Conservation (phyloP, 53 echinoderm and acorn worm genomes). For the Patiria pectinifera region DNA sequence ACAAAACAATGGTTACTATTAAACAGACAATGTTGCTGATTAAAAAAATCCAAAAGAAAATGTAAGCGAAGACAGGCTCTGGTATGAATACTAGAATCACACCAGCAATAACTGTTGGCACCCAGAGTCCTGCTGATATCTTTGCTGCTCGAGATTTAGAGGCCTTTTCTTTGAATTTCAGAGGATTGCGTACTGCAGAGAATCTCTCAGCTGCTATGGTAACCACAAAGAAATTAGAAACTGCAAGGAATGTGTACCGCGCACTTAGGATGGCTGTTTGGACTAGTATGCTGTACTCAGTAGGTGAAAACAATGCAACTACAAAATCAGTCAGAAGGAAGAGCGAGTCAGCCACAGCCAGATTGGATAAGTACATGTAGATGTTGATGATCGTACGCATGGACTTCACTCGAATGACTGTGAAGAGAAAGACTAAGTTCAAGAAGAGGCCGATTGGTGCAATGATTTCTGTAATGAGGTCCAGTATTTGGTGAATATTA, state of each 20-base stretch:
- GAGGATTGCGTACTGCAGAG: too few relatives aligned
- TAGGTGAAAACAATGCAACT: neutral
- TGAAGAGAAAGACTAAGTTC: too few relatives aligned
- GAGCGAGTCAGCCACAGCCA: neutral
- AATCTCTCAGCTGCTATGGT: neutral
- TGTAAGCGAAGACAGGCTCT: neutral
- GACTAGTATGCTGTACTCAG: neutral
- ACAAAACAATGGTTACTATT: neutral
- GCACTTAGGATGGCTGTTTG: neutral
- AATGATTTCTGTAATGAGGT: neutral
- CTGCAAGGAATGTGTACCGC: neutral
- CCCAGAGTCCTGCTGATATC: neutral
- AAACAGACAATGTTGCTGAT: neutral
- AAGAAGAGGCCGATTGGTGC: too few relatives aligned
- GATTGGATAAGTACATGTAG: neutral
- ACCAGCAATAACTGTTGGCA: too few relatives aligned
- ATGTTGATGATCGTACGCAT: neutral
- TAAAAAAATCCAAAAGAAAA: neutral
- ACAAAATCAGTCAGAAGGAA: neutral
- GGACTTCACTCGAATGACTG: too few relatives aligned
- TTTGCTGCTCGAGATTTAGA: constrained; percentile 16
- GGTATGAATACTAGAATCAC: too few relatives aligned
- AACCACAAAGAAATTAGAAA: neutral
- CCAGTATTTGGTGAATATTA: too few relatives aligned
- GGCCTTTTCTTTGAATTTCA: neutral